Percentiles rank a stretch among this genome's conserved stretches.
These are phyloP conservation scores for Eospalax fontanierii DNA, from an alignment of 2,797 vertebrate species.

Conservation along the genomic window DNA sequence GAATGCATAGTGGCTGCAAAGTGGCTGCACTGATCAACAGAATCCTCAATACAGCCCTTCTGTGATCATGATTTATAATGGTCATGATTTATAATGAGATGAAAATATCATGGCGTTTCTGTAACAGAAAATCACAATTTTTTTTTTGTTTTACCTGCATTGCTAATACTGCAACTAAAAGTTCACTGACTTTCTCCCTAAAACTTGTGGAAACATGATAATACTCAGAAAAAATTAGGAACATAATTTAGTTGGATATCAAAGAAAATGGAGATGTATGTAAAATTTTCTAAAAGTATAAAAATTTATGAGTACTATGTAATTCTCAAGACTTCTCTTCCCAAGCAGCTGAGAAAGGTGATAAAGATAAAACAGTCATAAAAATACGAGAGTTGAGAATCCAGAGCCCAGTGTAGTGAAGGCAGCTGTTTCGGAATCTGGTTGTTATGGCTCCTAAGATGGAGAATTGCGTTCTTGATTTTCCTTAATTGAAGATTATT, in stretches of 20 bases:
- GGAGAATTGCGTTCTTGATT: slow-evolving; percentile 20
- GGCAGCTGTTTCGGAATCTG: slow-evolving; percentile 36
- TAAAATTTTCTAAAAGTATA: not conserved
- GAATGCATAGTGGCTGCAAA: not conserved
- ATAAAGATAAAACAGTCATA: not conserved
- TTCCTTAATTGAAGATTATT: slow-evolving; percentile 33
- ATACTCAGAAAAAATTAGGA: slow-evolving; percentile 15
- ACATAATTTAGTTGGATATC: slow-evolving; percentile 22
- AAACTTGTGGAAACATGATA: slow-evolving; percentile 32
- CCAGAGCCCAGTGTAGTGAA: not conserved
- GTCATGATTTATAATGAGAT: slow-evolving; percentile 38
- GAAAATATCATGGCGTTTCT: not conserved
- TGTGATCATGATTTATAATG: slow-evolving; percentile 33
- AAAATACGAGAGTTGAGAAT: not conserved
- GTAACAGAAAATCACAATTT: not conserved
- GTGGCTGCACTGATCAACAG: not conserved
- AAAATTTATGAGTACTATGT: not conserved
- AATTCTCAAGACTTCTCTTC: not conserved
- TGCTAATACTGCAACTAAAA: not conserved
- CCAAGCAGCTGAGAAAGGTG: not conserved
- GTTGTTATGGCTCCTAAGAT: slow-evolving; percentile 19
- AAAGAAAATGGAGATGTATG: slow-evolving; percentile 33
- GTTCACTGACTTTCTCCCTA: not conserved
- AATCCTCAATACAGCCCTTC: not conserved
- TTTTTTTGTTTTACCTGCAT: not conserved